A percentile compares a stretch with the other conserved stretches of the same genome.
Conservation (phyloP, 2,113 vertebrate species). For the Pseudorhombus dupliciocellatus region DNA sequence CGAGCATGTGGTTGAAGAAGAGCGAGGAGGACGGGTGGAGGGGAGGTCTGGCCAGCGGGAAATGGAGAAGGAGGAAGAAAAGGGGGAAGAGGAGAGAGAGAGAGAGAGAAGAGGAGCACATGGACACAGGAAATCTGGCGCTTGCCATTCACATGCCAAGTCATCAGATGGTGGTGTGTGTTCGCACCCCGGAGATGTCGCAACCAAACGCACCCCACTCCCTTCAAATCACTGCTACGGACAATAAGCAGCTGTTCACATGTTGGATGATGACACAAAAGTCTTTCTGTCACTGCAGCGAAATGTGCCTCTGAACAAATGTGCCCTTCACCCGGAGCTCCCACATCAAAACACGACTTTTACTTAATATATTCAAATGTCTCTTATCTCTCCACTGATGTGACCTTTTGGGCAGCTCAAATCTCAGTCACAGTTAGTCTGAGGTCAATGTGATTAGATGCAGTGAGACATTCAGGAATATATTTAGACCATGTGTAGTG, state of each 20-base stretch:
- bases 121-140: conserved; percentile 74
- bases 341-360: conserved; percentile 31
- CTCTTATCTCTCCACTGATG: conserved; percentile 17
- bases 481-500: conserved; percentile 41
- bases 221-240: conserved; percentile 73
- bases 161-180: conserved; percentile 77
- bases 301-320: conserved; percentile 56
- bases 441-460: conserved; percentile 52
- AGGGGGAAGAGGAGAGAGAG: not conserved
- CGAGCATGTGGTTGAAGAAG: conserved; percentile 54
- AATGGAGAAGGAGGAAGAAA: not conserved
- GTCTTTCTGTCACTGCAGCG: conserved; percentile 62
- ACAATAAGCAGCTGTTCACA: conserved; percentile 78
- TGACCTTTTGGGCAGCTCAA: conserved; percentile 28
- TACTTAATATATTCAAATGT: conserved; percentile 10
- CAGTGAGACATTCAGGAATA: conserved; percentile 25
- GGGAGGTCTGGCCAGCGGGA: conserved; percentile 44
- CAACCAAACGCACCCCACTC: conserved; percentile 68
- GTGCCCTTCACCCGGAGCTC: conserved; percentile 34
- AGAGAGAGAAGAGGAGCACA: conserved; percentile 37
- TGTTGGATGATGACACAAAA: conserved; percentile 71
- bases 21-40: conserved; percentile 28
- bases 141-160: conserved; percentile 73
- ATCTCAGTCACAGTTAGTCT: conserved; percentile 17
- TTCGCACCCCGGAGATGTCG: conserved; percentile 76